Evolutionary conservation across 2,113 vertebrate genomes (phyloP).

Genomic region (Melierax canorus): DNA sequence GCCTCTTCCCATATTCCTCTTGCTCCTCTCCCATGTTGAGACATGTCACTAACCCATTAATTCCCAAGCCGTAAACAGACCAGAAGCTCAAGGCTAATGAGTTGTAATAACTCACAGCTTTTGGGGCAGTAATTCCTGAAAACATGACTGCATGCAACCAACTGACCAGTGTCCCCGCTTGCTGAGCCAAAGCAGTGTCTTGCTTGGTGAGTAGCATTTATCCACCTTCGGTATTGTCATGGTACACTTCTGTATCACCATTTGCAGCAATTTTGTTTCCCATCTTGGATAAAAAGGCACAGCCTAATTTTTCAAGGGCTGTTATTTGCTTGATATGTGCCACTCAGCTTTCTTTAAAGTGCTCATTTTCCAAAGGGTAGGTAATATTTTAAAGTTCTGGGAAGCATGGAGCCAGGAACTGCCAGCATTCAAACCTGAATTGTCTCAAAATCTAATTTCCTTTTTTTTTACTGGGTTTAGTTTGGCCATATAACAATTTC

Average conservation of each 20-base stretch:
- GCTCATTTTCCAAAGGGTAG: neutral
- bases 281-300: neutral
- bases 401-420: neutral
- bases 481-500: neutral
- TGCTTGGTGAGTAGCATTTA: neutral
- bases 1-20: neutral
- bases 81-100: neutral
- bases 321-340: neutral
- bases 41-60: neutral
- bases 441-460: neutral
- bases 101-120: neutral
- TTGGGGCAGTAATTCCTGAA: neutral
- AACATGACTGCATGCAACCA: fast-evolving
- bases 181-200: neutral
- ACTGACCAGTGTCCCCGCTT: fast-evolving
- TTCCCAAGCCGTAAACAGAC: neutral
- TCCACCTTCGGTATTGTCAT: neutral
- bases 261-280: neutral
- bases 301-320: neutral
- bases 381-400: neutral
- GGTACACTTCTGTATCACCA: neutral
- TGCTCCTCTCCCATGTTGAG: neutral
- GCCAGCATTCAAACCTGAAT: neutral
- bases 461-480: neutral
- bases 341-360: neutral